Evolutionary conservation across 2,113 vertebrate genomes (phyloP), one percentile per base, ranked within the genome.

Genomic region (Carassius auratus): DNA sequence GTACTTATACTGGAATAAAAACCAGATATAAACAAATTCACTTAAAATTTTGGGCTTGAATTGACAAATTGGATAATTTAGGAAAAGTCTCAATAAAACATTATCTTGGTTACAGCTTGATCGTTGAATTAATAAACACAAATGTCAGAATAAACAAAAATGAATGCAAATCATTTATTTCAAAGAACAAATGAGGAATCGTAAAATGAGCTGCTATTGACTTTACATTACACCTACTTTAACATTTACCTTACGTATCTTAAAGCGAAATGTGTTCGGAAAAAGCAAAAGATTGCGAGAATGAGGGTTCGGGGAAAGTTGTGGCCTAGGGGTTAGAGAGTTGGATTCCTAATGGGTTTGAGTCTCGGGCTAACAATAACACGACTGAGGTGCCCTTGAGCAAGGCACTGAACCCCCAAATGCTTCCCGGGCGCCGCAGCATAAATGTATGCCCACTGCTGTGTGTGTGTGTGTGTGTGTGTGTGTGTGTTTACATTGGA

Each of bases 231-330:
- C 8, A 81, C 15, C 8, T 36, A 69, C 33, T 42, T 81, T 36
- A 55, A 52, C 38, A 48, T 81, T 80, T 81, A 81, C 79, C 79
- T 69, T 69, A 1, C 8, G 14, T 13, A 19, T 69, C 42, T 68
- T 30, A 45, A 21, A 52, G 45, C 26, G 5, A 14, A 45, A 68
- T 1, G 17, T 69, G 5, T 42, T 79, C 36, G 9, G 33, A 33
- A 79, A 42, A 61, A 5, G 23, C 33, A 78, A 42, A 62, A 6
- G 23, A 30, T 6, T 26, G 33, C 45, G n/a, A 64, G 57, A 62
- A n/a, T 45, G 9, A 21, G 8, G 9, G 23, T n/a, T 33, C n/a
- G 30, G 30, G 30, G 30, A 30, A 30, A 30, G 30, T 30, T 30
- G 30, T 30, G 30, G 30, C 30, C 30, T 30, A 30, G 30, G 30